A percentile compares a stretch with the other conserved stretches of the same genome.
These are phyloP conservation scores for Haemorhous mexicanus DNA, from an alignment of 2,113 vertebrate species.

Conservation along the genomic window DNA sequence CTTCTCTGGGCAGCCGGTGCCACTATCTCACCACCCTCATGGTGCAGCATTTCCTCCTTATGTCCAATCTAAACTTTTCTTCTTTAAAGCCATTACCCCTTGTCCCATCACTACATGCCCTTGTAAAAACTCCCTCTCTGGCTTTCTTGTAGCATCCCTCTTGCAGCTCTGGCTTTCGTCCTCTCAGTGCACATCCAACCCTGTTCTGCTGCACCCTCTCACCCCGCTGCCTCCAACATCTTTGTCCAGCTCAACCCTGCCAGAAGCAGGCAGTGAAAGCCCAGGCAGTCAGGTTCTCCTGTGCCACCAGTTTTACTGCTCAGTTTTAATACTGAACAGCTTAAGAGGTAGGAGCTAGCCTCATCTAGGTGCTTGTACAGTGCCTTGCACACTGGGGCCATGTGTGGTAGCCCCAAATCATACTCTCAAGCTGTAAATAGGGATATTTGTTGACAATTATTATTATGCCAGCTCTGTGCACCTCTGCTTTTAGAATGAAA, in stretches of 20 bases:
- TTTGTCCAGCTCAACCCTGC: neutral
- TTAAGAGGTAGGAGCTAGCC: neutral
- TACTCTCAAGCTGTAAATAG: neutral
- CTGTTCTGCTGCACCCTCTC: neutral
- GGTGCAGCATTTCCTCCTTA: neutral
- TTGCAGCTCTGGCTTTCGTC: neutral
- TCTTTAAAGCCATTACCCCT: neutral
- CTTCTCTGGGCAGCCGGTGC: neutral
- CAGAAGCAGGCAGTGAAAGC: neutral
- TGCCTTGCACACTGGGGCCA: neutral
- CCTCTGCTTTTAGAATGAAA: neutral
- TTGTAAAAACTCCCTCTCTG: neutral
- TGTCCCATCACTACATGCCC: neutral
- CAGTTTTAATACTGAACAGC: neutral
- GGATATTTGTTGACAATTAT: neutral
- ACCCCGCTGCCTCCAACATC: neutral
- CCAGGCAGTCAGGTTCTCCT: fast-evolving
- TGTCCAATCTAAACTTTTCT: neutral
- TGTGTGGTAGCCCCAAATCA: neutral
- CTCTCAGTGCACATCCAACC: neutral
- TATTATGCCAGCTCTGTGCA: neutral
- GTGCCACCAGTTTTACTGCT: neutral
- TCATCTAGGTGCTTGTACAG: neutral
- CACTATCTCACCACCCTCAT: neutral
- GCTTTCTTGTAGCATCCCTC: neutral